Evolutionary conservation across 2,113 vertebrate genomes (phyloP).

Genomic region (Neolamprologus ventralis): DNA sequence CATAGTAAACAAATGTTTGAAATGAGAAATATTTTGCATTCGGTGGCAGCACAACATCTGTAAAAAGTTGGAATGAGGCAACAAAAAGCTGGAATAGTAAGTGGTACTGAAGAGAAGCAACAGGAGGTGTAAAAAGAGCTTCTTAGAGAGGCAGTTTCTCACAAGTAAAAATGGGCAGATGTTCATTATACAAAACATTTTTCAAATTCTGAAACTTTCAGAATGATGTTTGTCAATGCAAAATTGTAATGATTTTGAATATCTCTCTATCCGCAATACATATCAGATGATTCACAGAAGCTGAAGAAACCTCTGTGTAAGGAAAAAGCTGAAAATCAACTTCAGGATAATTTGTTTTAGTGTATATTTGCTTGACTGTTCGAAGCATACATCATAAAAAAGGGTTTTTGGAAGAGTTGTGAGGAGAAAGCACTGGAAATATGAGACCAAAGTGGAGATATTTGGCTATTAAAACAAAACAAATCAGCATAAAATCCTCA

Average conservation of each 20-base stretch:
- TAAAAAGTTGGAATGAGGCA: not conserved
- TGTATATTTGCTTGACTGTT: not conserved
- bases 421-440: not conserved
- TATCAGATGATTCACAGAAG: not conserved
- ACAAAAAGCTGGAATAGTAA: not conserved
- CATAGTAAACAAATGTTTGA: not conserved
- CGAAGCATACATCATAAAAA: rapidly evolving
- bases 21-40: not conserved
- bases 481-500: not conserved
- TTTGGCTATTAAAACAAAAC: not conserved
- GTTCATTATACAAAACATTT: not conserved
- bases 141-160: not conserved
- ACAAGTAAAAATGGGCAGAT: not conserved
- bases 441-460: not conserved
- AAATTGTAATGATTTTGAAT: not conserved
- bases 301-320: not conserved
- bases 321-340: not conserved
- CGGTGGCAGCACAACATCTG: rapidly evolving
- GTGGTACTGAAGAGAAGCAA: not conserved
- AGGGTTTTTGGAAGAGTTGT: rapidly evolving
- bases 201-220: not conserved
- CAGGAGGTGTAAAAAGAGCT: not conserved
- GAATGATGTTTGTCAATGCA: rapidly evolving
- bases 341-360: not conserved
- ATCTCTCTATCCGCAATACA: not conserved